phyloP scores from a whole-genome alignment of 2,888 invertebrate genomes.

The Eupithecia abbreviata region DNA sequence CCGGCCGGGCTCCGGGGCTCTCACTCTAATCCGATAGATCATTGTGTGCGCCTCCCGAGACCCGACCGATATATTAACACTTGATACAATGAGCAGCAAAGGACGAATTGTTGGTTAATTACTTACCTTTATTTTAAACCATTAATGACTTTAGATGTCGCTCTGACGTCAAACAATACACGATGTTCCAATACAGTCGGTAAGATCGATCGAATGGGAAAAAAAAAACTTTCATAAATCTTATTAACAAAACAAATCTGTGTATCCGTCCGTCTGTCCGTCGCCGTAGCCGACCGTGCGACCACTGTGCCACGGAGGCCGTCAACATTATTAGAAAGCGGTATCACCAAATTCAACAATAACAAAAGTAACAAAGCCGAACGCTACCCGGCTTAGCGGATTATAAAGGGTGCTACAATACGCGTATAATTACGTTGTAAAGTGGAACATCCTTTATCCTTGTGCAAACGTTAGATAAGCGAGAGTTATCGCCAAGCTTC shows the following conservation, averaged over 20 bases:
- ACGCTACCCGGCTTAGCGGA: slow-evolving; percentile 37
- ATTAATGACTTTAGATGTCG: not conserved
- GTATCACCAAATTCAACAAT: slow-evolving; percentile 32
- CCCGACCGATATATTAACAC: not conserved
- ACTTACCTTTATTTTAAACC: not conserved
- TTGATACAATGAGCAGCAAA: not conserved
- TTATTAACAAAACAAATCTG: not conserved
- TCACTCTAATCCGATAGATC: slow-evolving; percentile 52
- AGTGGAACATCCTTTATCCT: slow-evolving; percentile 43
- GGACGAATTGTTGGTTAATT: not conserved
- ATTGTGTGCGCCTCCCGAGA: slow-evolving; percentile 34
- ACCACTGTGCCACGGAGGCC: slow-evolving; percentile 1
- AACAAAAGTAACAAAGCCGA: slow-evolving; percentile 38
- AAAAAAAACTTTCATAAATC: not conserved
- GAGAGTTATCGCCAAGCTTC: slow-evolving; percentile 41
- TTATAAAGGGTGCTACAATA: slow-evolving; percentile 39
- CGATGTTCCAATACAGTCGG: not conserved
- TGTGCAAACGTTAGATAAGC: slow-evolving; percentile 50
- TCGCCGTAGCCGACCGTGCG: not conserved
- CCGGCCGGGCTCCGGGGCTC: slow-evolving; percentile 34
- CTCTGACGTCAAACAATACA: not conserved
- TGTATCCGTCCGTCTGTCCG: not conserved
- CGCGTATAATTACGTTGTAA: slow-evolving; percentile 45
- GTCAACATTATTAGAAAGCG: slow-evolving; percentile 35
- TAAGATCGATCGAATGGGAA: not conserved